phyloP scores from a whole-genome alignment of 2,888 invertebrate species.

The Acrocyrtus sp. region DNA sequence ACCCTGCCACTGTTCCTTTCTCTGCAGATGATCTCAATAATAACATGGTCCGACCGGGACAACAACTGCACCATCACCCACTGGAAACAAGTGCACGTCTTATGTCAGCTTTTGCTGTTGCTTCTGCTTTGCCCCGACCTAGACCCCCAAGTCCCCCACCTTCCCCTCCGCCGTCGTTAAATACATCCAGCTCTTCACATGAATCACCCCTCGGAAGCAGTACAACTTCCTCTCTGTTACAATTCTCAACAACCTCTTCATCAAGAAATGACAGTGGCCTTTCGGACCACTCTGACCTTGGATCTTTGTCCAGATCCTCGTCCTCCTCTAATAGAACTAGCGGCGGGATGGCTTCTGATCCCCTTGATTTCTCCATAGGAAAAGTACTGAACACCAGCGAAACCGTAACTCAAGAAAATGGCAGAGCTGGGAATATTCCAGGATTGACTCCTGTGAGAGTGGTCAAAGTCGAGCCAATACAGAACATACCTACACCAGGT shows the following conservation, averaged over 20 bases:
- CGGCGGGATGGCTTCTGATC: conserved; percentile 34
- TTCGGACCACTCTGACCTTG: conserved; percentile 27
- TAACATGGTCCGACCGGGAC: conserved; percentile 25
- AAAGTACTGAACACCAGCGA: conserved; percentile 20
- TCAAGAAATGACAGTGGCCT: conserved; percentile 37
- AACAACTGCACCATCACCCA: conserved; percentile 24
- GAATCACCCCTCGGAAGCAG: conserved; percentile 23
- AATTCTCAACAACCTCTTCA: conserved; percentile 14
- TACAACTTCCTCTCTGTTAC: conserved; percentile 28
- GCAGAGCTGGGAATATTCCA: neutral
- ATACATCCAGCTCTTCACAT: conserved; percentile 26
- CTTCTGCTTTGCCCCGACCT: conserved; percentile 29
- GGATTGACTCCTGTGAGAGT: conserved; percentile 34
- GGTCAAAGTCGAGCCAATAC: conserved; percentile 59
- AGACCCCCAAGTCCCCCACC: conserved; percentile 23
- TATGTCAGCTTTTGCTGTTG: conserved; percentile 48
- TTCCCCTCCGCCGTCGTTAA: conserved; percentile 21
- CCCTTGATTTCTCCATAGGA: conserved; percentile 57
- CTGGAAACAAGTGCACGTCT: conserved; percentile 36
- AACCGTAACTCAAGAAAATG: neutral
- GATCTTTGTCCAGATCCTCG: conserved; percentile 18
- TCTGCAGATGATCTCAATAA: conserved; percentile 44
- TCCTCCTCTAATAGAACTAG: conserved; percentile 13
- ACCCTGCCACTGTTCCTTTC: conserved; percentile 5
- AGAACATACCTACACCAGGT: conserved; percentile 29